Evolutionary conservation across 2,113 vertebrate genomes (phyloP).

Genomic region (Xyrauchen texanus): DNA sequence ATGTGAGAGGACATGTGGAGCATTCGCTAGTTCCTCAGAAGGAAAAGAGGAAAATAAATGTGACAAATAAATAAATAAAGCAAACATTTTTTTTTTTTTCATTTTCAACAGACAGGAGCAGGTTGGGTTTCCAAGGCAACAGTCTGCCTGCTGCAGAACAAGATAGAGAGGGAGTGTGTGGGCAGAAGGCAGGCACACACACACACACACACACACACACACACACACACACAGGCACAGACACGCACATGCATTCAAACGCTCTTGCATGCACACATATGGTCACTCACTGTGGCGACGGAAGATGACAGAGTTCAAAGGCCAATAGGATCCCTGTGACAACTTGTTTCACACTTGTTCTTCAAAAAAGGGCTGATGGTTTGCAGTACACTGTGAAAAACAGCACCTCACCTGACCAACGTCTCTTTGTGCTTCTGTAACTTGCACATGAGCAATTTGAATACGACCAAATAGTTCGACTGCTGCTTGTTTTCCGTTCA

Average conservation of each 20-base stretch:
- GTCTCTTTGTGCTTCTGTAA: background rate
- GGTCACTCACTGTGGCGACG: slow-evolving; percentile 2
- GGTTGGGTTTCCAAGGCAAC: slow-evolving; percentile 80
- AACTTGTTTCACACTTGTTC: slow-evolving; percentile 25
- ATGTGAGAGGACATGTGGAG: background rate
- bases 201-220: slow-evolving; percentile 44
- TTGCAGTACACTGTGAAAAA: background rate
- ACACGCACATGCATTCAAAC: slow-evolving; percentile 53
- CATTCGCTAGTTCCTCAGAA: background rate
- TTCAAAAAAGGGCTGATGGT: slow-evolving; percentile 3
- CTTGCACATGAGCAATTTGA: background rate
- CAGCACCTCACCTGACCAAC: background rate
- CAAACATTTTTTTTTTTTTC: too few relatives aligned
- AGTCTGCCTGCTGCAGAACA: slow-evolving; percentile 66
- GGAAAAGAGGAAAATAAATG: slow-evolving; percentile 50
- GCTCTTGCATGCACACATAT: slow-evolving; percentile 18
- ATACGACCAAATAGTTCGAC: background rate
- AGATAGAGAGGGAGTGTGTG: slow-evolving; percentile 27
- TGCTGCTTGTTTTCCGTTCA: background rate
- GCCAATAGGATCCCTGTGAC: slow-evolving; percentile 47
- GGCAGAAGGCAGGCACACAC: slow-evolving; percentile 34
- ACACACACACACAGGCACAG: slow-evolving; percentile 42
- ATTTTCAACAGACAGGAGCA: slow-evolving; percentile 65
- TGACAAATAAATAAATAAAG: slow-evolving; percentile 55
- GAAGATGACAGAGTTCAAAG: slow-evolving; percentile 54